Evolutionary conservation across 2,113 vertebrate species (phyloP), one percentile per base, ranked within the genome.

Genomic region (Heliornis fulica): DNA sequence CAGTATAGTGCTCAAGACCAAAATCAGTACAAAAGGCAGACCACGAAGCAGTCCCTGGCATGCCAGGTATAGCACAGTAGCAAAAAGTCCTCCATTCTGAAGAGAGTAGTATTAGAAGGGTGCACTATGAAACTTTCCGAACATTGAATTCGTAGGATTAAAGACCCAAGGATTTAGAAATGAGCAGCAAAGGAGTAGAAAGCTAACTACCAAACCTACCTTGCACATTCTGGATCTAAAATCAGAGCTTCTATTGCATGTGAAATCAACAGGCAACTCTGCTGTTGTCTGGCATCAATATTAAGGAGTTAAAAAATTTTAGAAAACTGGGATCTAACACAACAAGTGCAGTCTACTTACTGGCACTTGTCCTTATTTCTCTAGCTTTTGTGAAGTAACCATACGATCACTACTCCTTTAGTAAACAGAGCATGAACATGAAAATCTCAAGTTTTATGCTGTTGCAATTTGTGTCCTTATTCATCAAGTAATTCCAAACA

Each of bases 211-310:
- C 71, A 94, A 56, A 95, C 96, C 96, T 98, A 99, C 99, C 98
- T 99, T 96, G 98, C 98, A 41, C 99, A 98, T 77, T 99, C 99
- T 43, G 99, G 99, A 97, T 99, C 99, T 94, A 99, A 98, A 95
- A 99, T 99, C 89, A 99, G 98, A 48, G 99, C 99, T 96, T 99
- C 99, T 68, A 99, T 98, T 5, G 99, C 98, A 36, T 99, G 98
- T 11, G 99, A 99, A 94, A 99, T 98, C 14, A 99, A 98, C 89
- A 99, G 94, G 93, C 99, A 99, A 97, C 99, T 99, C 97, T 99
- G 99, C 94, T 99, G 99, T 94, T 99, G 99, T 95, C 99, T 99
- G 96, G 54, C 40, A 43, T 82, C 61, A 93, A 83, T 4, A 87
- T 36, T 97, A 97, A 98, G 95, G 96, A 84, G 66, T 53, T 87